Base-by-base conservation (phyloP, 2,113 vertebrate species). In the Plotosus lineatus region DNA sequence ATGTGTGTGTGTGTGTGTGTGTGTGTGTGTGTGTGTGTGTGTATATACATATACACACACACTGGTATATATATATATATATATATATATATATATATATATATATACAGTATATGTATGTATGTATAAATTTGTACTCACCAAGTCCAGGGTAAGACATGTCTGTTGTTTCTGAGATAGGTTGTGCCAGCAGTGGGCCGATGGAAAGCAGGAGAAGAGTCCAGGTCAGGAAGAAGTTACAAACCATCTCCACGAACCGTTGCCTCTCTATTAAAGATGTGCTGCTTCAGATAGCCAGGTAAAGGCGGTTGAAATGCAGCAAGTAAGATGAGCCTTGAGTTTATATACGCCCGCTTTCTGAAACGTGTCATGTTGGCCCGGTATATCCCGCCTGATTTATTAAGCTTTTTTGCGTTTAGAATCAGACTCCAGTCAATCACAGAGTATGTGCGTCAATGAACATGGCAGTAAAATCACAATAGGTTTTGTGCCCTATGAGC, bases 151-250 rank as follows among this genome's bases (percentile, higher is more conserved):
- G 68, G 81, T 92, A 92, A 19, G 88, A 74, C 88, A 91, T 90
- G 87, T 93, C 91, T 1, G 87, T 88, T 14, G 91, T 89, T 56
- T 93, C 90, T 85, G 89, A 88, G 82, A 91, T 86, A 65, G 93
- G 92, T 81, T 93, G 91, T 15, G 89, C 90, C 82, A 89, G 65
- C 68, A 93, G 80, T 17, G 78, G 84, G 15, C 88, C 87, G 28
- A 88, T 87, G 79, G 86, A 89, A 81, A 90, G 74, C 14, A 93
- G 89, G 53, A 93, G 83, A 56, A 92, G n/a, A 53, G 88, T 84
- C 88, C 90, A 92, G 75, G 90, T 89, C 51, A 93, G 56, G 36
- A 93, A 79, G 58, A 86, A 86, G 78, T 88, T 89, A 44, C 88
- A 88, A 85, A 86, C 89, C 90, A 93, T 93, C 78, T 83, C 84